A percentile compares a stretch with the other conserved stretches of the same genome.
Conservation (phyloP, 1,140 invertebrate genomes). For the Gerris buenoi region DNA sequence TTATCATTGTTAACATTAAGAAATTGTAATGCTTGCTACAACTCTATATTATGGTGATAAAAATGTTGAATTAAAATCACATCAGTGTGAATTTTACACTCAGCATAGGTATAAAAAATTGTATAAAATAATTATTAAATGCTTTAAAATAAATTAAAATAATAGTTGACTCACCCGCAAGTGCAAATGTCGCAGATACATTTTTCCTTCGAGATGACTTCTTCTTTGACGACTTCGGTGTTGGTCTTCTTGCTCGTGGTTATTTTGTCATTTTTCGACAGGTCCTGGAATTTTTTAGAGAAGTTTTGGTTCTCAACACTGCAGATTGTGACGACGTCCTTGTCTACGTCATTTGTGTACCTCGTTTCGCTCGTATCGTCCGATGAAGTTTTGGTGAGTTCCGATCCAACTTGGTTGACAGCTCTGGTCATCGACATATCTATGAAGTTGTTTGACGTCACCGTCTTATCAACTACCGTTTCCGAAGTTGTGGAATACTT, state of each 20-base stretch:
- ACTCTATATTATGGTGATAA: too few species aligned
- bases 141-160: too few species aligned
- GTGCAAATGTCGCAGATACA: conserved; percentile 81
- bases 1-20: too few species aligned
- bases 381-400: neutral
- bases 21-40: too few species aligned
- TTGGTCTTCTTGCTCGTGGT: neutral
- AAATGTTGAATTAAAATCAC: too few species aligned
- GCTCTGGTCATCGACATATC: neutral
- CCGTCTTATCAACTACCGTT: neutral
- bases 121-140: too few species aligned
- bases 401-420: conserved; percentile 1
- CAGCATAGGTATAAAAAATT: too few species aligned
- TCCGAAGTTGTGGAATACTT: too few species aligned
- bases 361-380: neutral
- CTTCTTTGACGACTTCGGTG: conserved; percentile 2
- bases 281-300: neutral
- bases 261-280: neutral
- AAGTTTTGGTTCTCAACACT: neutral
- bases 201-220: conserved; percentile 45
- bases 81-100: too few species aligned
- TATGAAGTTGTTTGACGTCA: neutral
- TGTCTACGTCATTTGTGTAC: neutral
- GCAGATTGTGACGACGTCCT: neutral
- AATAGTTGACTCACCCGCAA: conserved; percentile 62